Conservation (phyloP, 2,113 vertebrate genomes). For the Ictalurus punctatus region DNA sequence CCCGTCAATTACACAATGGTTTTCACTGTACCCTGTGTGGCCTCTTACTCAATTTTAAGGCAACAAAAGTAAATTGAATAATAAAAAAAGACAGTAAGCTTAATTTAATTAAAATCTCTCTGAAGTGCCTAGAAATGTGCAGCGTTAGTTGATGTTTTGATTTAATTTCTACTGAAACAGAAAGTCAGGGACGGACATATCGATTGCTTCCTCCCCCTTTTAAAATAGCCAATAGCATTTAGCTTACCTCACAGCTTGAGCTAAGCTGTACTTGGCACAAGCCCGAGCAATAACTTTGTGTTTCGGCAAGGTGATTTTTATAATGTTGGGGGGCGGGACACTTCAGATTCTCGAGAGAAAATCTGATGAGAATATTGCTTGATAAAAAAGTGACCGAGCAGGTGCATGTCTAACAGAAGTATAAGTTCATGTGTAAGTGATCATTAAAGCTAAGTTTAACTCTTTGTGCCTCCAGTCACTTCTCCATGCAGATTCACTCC, state of each 20-base stretch:
- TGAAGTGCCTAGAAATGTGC: too few species aligned
- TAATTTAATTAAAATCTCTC: not conserved
- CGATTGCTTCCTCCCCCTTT: too few species aligned
- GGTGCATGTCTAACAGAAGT: not conserved
- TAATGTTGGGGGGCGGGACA: too few species aligned
- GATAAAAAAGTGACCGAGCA: not conserved
- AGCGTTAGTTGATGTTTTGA: too few species aligned
- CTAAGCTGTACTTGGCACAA: too few species aligned
- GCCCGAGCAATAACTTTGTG: too few species aligned
- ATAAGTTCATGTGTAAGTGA: not conserved
- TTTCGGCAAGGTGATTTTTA: too few species aligned
- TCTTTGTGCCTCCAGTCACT: constrained; percentile 78
- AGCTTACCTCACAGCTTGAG: too few species aligned
- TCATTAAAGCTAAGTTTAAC: not conserved
- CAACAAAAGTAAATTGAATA: not conserved
- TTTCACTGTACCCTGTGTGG: not conserved
- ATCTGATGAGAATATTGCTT: not conserved
- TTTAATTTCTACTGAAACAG: too few species aligned
- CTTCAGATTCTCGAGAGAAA: too few species aligned
- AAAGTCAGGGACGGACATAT: too few species aligned
- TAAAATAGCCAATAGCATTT: too few species aligned
- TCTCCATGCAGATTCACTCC: constrained; percentile 96
- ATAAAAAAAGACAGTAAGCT: not conserved
- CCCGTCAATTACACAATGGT: not conserved
- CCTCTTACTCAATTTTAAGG: not conserved